Base-by-base conservation (phyloP, 2,888 invertebrate species). In the Trichacis sp. region DNA sequence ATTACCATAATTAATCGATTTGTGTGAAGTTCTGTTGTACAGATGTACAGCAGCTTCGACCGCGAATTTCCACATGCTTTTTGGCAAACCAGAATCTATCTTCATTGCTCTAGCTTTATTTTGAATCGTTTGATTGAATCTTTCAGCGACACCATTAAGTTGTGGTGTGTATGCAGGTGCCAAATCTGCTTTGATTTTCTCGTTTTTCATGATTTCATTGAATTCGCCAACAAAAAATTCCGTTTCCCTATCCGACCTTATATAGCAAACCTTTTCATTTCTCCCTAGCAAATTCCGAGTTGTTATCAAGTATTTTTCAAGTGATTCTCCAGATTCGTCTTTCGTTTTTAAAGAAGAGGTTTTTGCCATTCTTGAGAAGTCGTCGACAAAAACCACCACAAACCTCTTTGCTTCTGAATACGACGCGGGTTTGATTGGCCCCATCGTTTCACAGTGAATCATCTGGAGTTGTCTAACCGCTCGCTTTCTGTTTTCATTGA, bases 241-340 rank as follows among this genome's bases (percentile, higher is more conserved):
- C 3, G 46, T 68, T 14, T 54, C 71, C 30, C 62, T 18, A 52
- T 73, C 71, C 11, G 71, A 53, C 24, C 65, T 53, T 17, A 71
- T 49, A 40, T 70, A 72, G 40, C 69, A 73, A 4, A 70, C 61
- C 54, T 68, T 71, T 15, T 38, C 56, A 20, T 62, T 20, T 56
- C 1, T 29, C 5, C 50, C 46, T 49, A 55, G 20, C 2, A 69
- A 12, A 51, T 71, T 72, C 60, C 68, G 52, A 12, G 66, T 38
- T 12, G 54, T 38, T 14, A 6, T 55, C 9, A 71, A 29, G 30
- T 51, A 73, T 2, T 24, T 57, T 53, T 67, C 68, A 51, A 71
- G 54, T 24, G 46, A 43, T 12, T 58, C 20, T 6, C 58, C 70
- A 42, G 69, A 12, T 59, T 9, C 29, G 9, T 29, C 29, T 29